A percentile compares a stretch with the other conserved stretches of the same genome.
These are phyloP conservation scores for Ellobium chinense DNA, from an alignment of 2,888 invertebrate species.

Conservation along the genomic window DNA sequence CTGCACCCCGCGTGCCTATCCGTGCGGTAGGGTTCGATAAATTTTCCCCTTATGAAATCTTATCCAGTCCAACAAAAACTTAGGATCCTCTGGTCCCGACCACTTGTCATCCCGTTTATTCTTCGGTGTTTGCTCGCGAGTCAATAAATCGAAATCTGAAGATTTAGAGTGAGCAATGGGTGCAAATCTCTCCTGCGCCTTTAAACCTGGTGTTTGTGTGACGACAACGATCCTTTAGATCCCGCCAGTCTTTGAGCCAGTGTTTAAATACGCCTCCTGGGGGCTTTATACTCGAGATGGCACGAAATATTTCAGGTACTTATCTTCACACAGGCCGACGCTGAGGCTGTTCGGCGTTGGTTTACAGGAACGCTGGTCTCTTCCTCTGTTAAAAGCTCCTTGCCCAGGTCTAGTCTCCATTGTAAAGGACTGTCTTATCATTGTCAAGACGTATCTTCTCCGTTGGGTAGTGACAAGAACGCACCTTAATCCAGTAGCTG, in stretches of 20 bases:
- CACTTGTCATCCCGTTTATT: neutral
- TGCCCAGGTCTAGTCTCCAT: neutral
- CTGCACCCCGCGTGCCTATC: neutral
- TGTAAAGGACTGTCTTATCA: neutral
- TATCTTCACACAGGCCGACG: neutral
- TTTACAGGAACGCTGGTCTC: neutral
- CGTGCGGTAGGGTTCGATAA: neutral
- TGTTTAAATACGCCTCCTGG: neutral
- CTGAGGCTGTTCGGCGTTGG: neutral
- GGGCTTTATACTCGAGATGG: neutral
- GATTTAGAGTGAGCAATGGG: neutral
- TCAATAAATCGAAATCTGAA: slow-evolving; percentile 22
- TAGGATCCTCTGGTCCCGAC: neutral
- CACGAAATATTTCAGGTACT: neutral
- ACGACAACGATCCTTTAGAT: neutral
- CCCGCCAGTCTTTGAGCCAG: neutral
- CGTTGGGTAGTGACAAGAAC: neutral
- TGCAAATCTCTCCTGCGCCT: neutral
- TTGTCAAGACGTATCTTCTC: neutral
- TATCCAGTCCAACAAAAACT: neutral
- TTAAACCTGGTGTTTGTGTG: neutral
- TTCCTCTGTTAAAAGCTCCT: neutral
- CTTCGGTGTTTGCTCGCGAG: neutral
- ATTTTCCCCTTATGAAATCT: neutral
- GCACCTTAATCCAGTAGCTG: neutral